Conservation (phyloP, 2,113 vertebrate genomes). For the Halichoeres trimaculatus region DNA sequence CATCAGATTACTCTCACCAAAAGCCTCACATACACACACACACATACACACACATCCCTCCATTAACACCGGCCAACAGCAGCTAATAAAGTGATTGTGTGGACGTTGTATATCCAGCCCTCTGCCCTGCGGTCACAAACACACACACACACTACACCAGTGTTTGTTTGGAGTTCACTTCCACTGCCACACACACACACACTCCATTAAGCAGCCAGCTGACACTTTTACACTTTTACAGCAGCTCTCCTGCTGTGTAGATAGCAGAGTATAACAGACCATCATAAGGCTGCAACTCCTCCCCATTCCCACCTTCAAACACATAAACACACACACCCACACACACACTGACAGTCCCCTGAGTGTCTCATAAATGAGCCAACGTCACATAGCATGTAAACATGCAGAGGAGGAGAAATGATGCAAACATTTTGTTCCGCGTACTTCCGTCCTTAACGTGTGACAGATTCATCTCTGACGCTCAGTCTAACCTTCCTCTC, state of each 20-base stretch:
- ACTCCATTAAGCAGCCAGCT: slow-evolving; percentile 61
- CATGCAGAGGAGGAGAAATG: too few species aligned
- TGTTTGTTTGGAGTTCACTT: slow-evolving; percentile 70
- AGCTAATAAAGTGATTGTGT: slow-evolving; percentile 68
- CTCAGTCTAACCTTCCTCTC: slow-evolving; percentile 40
- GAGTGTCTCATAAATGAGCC: background rate
- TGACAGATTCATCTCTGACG: slow-evolving; percentile 19
- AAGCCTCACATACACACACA: slow-evolving; percentile 31
- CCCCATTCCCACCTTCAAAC: slow-evolving; percentile 23
- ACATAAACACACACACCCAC: slow-evolving; percentile 9
- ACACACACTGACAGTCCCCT: background rate
- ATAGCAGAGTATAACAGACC: slow-evolving; percentile 48
- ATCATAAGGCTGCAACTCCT: slow-evolving; percentile 15
- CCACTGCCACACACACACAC: slow-evolving; percentile 62
- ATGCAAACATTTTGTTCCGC: too few species aligned
- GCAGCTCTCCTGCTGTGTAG: slow-evolving; percentile 60
- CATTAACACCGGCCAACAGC: slow-evolving; percentile 54
- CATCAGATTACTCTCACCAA: background rate
- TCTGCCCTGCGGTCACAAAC: slow-evolving; percentile 28
- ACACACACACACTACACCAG: slow-evolving; percentile 16
- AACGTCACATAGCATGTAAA: too few species aligned
- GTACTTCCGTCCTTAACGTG: too few species aligned
- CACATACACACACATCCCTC: slow-evolving; percentile 27
- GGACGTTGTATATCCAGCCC: slow-evolving; percentile 48
- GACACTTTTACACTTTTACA: slow-evolving; percentile 76